Evolutionary conservation across 2,797 vertebrate species (phyloP).

Genomic region (Cossypha caffra): DNA sequence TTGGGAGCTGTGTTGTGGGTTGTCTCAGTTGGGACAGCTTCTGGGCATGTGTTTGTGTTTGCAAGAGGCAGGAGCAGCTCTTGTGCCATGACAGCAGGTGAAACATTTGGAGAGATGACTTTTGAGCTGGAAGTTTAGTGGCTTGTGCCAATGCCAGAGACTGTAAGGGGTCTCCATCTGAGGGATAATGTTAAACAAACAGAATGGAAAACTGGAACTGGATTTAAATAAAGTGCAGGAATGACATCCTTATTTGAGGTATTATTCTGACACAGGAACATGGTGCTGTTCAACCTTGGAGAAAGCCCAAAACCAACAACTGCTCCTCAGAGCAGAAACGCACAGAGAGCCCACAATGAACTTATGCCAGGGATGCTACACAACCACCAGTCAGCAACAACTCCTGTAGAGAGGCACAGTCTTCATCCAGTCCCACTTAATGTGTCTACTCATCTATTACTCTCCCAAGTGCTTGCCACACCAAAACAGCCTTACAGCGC

Average conservation of each 20-base stretch:
- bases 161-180: constrained; percentile 18
- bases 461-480: neutral
- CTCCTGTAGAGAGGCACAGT: neutral
- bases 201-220: neutral
- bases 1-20: neutral
- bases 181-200: constrained; percentile 10
- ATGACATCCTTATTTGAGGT: neutral
- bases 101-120: constrained; percentile 38
- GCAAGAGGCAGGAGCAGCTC: neutral
- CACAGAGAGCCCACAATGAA: neutral
- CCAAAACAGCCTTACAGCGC: neutral
- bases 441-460: neutral
- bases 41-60: neutral
- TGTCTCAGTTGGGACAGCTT: neutral
- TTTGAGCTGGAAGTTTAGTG: constrained; percentile 44
- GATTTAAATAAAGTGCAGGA: neutral
- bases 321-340: neutral
- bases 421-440: neutral
- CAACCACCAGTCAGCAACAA: neutral
- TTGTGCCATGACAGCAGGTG: neutral
- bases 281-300: neutral
- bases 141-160: neutral
- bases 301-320: neutral
- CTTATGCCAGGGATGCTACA: neutral
- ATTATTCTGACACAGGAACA: neutral